Evolutionary conservation across 2,888 invertebrate species (phyloP).

Genomic region (Limnephilus lunatus): DNA sequence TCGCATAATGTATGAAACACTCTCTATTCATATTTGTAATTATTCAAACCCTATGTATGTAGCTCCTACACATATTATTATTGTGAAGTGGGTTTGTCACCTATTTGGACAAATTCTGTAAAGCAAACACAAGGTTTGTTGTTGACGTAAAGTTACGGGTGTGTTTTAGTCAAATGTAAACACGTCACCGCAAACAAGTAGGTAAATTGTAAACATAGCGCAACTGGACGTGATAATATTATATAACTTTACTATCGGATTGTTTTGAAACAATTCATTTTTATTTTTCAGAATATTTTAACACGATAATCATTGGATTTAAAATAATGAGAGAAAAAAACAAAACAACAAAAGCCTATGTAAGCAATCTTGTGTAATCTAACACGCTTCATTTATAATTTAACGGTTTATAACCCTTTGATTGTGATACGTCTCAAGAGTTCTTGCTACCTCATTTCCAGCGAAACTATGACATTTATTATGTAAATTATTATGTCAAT

Average conservation of each 20-base stretch:
- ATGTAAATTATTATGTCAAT: too few species aligned
- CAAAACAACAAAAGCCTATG: neutral
- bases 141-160: slow-evolving; percentile 10
- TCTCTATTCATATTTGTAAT: neutral
- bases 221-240: neutral
- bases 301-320: too few species aligned
- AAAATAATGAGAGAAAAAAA: too few species aligned
- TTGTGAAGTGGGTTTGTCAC: neutral
- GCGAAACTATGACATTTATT: neutral
- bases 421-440: neutral
- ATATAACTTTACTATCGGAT: too few species aligned
- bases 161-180: slow-evolving; percentile 10
- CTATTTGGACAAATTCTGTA: slow-evolving; percentile 12
- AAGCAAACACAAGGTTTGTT: neutral
- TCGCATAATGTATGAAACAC: neutral
- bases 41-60: neutral
- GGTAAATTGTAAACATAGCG: neutral
- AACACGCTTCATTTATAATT: neutral
- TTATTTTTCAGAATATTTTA: too few species aligned
- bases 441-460: neutral
- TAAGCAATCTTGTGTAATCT: neutral
- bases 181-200: slow-evolving; percentile 12
- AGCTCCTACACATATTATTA: neutral
- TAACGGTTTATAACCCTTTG: too few species aligned
- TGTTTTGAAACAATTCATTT: neutral